Base-by-base conservation (phyloP, 1,140 invertebrate genomes). In the Rhyacophila brunnea region DNA sequence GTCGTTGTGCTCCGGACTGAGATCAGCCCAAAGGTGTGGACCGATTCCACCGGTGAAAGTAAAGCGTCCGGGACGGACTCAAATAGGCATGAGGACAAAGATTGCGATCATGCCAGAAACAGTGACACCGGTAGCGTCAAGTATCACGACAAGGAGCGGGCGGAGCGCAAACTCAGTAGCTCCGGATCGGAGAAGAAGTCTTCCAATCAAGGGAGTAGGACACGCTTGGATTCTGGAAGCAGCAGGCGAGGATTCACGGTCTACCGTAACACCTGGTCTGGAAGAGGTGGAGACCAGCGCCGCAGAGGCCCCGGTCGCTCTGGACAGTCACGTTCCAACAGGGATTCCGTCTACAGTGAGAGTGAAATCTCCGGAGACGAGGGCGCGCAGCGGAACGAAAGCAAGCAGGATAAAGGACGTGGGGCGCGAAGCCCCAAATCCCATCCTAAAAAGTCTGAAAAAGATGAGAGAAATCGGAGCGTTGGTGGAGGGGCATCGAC, bases 321-420 rank as follows among this genome's bases (percentile, higher is more conserved):
- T 0, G 23, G 23, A 3, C 70, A 73, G 32, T 72, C 73, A 48
- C 75, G 58, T 13, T 56, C 58, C 14, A 64, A 64, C 36, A 47
- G 63, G 18, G 63, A 65, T 17, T 56, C 56, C 14, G 48, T 60
- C 38, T 65, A 61, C 44, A 65, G 63, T 1, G 84, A 85, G 63
- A 83, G 83, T 7, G 84, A 85, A 56, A 76, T 77, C 2, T 84
- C 82, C 38, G 79, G 77, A 1, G 84, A 86, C 38, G 84, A 82
- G 46, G 68, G 80, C 32, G 79, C 78, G 3, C 73, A 69, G 0
- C 79, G 79, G 0, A 75, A 74, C 0, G 83, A 83, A 49, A 34
- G 44, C 19, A 58, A 58, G 47, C 38, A 17, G 44, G 51, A 56
- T 13, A 64, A 64, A 20, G 38, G 45, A 15, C 28, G 57, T 14